Conservation (phyloP, 1,140 invertebrate genomes). For the Atta texana region DNA sequence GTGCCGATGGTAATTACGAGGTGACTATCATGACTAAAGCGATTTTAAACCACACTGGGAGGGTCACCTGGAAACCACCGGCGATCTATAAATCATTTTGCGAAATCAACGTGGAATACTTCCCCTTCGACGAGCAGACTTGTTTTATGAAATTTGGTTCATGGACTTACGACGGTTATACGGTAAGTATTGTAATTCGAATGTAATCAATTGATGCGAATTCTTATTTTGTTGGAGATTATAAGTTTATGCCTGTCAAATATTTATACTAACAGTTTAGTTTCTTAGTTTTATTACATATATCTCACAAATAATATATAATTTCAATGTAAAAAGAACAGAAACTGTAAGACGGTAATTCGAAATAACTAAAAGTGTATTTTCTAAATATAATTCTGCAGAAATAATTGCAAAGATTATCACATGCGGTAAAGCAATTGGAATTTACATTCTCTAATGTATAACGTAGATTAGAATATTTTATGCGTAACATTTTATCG, state of each 20-base stretch:
- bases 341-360: background rate
- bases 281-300: background rate
- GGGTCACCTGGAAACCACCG: slow-evolving; percentile 98
- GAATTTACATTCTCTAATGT: background rate
- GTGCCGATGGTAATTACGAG: slow-evolving; percentile 99
- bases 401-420: slow-evolving; percentile 16
- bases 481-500: slow-evolving; percentile 25
- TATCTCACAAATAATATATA: background rate
- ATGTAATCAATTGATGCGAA: background rate
- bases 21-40: slow-evolving; percentile 99
- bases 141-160: slow-evolving; percentile 99
- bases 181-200: slow-evolving; percentile 88
- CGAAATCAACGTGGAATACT: slow-evolving; percentile 98
- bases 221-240: background rate
- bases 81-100: slow-evolving; percentile 99
- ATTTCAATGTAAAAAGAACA: background rate
- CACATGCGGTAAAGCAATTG: background rate
- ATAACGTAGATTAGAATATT: background rate
- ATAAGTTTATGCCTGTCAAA: background rate
- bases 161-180: slow-evolving; percentile 97
- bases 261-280: background rate
- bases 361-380: background rate
- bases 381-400: background rate
- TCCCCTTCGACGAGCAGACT: slow-evolving; percentile 98
- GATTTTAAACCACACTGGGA: slow-evolving; percentile 96